These are phyloP conservation scores for Labrus mixtus DNA, from an alignment of 2,113 vertebrate species.

Conservation along the genomic window DNA sequence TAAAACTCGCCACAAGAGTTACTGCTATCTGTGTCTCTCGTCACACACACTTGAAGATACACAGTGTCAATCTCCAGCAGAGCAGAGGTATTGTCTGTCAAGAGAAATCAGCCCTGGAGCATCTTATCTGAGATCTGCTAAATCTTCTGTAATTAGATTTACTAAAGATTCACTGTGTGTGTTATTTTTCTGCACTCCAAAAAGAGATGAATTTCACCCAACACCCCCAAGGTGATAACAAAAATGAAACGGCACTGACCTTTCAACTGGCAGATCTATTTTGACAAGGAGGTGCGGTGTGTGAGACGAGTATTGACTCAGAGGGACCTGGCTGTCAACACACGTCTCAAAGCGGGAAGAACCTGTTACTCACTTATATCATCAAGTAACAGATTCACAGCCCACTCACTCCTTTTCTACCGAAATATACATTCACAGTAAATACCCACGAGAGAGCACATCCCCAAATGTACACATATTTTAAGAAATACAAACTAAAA, in stretches of 20 bases:
- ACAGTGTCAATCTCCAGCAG: slow-evolving; percentile 39
- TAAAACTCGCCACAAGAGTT: slow-evolving; percentile 47
- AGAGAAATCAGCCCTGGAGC: slow-evolving; percentile 38
- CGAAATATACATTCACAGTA: not conserved
- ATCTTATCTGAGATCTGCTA: slow-evolving; percentile 42
- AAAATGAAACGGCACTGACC: slow-evolving; percentile 42
- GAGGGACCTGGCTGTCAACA: slow-evolving; percentile 16
- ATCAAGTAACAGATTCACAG: slow-evolving; percentile 12
- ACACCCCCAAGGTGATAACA: slow-evolving; percentile 18
- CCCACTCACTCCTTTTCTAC: not conserved
- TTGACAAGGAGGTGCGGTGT: slow-evolving; percentile 27
- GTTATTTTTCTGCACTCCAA: slow-evolving; percentile 8
- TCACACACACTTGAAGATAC: slow-evolving; percentile 29
- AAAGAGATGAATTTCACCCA: slow-evolving; percentile 30
- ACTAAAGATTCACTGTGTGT: slow-evolving; percentile 10
- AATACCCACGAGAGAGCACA: not conserved
- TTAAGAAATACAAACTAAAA: too few species aligned
- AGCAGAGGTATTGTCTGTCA: slow-evolving; percentile 56
- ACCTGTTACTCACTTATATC: slow-evolving; percentile 33
- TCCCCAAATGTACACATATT: not conserved
- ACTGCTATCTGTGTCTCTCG: slow-evolving; percentile 32
- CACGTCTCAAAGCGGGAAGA: not conserved
- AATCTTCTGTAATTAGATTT: slow-evolving; percentile 58
- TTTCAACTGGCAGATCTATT: slow-evolving; percentile 46
- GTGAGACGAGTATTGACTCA: slow-evolving; percentile 34